phyloP scores from a whole-genome alignment of 2,888 invertebrate genomes.

The Dimorphilus gyrociliatus region DNA sequence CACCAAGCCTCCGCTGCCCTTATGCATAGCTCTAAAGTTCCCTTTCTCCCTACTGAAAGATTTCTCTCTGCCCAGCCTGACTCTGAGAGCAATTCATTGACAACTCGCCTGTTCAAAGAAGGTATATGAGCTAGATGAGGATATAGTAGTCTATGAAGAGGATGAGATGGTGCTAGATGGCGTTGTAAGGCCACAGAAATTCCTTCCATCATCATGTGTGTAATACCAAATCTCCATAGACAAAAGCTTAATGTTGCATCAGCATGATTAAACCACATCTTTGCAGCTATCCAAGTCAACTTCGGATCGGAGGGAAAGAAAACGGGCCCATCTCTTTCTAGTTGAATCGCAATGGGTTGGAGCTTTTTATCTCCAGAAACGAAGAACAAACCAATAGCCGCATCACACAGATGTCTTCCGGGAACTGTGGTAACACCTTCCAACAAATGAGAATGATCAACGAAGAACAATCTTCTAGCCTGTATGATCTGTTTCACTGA shows the following conservation, averaged over 20 bases:
- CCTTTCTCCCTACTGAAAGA: conserved; percentile 37
- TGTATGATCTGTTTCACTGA: conserved; percentile 23
- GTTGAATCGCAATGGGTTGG: conserved; percentile 39
- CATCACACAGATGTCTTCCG: no score
- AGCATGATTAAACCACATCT: conserved; percentile 38
- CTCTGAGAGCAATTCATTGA: conserved; percentile 35
- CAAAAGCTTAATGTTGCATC: conserved; percentile 34
- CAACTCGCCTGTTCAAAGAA: conserved; percentile 38
- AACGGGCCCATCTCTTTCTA: no score
- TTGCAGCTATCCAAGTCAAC: conserved; percentile 36
- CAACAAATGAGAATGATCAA: no score
- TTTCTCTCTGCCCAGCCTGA: conserved; percentile 40
- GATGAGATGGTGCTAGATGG: conserved; percentile 39
- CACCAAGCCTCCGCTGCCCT: no score
- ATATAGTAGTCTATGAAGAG: conserved; percentile 38
- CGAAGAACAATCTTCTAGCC: conserved; percentile 29
- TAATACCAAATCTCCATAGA: conserved; percentile 36
- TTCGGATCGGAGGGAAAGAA: conserved; percentile 34
- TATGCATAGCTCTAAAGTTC: conserved; percentile 38
- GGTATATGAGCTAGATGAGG: conserved; percentile 40
- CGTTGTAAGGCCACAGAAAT: conserved; percentile 37
- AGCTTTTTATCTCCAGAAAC: conserved; percentile 31
- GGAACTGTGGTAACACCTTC: no score
- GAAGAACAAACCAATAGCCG: conserved; percentile 38
- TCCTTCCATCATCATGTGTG: conserved; percentile 41